Base-by-base conservation (phyloP, 2,888 invertebrate genomes). In the Cerastoderma edule region DNA sequence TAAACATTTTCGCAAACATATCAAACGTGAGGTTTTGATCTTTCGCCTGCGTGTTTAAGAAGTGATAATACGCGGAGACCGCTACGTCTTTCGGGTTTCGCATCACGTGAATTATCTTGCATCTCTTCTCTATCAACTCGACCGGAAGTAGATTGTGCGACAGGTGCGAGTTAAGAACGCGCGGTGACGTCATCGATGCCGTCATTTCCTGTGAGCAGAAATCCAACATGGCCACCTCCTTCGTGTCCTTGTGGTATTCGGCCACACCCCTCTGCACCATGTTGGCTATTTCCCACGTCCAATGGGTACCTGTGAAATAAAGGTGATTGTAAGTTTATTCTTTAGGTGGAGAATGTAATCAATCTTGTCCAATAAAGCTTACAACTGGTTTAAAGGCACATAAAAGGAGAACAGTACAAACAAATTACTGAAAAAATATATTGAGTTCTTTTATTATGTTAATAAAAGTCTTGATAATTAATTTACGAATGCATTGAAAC, bases 181-280 rank as follows among this genome's bases (percentile, higher is more conserved):
- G 30, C 13, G 56, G 56, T 56, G 56, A 56, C 32, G 56, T 30
- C 22, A 56, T 6, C n/a, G 56, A 56, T 56, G 56, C 10, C 6
- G 56, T 56, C 56, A 56, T 56, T 30, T 56, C 56, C 56, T 56
- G 56, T 56, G 56, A 30, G 19, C 56, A 56, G 56, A 56, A 56
- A 32, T 56, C 56, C 56, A 56, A 56, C 56, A 56, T 56, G 56
- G 56, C 56, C 56, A n/a, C 56, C 32, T 28, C 56, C n/a, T 56
- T 56, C 5, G 56, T 30, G 32, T 56, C 56, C n/a, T 56, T 56
- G 16, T 56, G 56, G n/a, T 56, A 56, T 56, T 56, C 56, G 19
- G 32, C 30, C 10, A 32, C 19, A 8, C 56, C 56, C 6, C 32
- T n/a, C n/a, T 24, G 27, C 3, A 56, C 56, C 56, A 56, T 56